Conservation (phyloP, 2,113 vertebrate genomes). For the Nothoprocta perdicaria region DNA sequence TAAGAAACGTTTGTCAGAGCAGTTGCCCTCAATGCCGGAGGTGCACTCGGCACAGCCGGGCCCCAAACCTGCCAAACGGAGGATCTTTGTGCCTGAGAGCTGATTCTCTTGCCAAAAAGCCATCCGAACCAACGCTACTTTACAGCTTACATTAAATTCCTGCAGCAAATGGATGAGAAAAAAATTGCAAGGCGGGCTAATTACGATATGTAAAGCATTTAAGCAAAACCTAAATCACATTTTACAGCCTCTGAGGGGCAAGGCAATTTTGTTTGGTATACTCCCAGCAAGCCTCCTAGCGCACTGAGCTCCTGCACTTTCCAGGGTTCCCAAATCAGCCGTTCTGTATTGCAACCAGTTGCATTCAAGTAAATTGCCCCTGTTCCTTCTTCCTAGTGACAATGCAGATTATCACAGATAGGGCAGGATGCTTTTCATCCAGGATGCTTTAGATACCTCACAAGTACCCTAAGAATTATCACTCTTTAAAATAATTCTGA, state of each 20-base stretch:
- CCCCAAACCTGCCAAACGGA: background rate
- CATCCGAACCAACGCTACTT: background rate
- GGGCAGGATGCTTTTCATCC: background rate
- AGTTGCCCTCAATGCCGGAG: background rate
- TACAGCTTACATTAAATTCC: constrained; percentile 9
- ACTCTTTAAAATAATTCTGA: background rate
- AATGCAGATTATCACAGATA: background rate
- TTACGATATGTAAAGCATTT: constrained; percentile 24
- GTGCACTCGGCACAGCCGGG: background rate
- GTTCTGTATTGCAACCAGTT: background rate
- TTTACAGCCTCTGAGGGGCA: constrained; percentile 7
- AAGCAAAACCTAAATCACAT: constrained; percentile 41
- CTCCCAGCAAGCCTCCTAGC: background rate
- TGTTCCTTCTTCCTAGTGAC: background rate
- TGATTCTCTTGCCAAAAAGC: constrained; percentile 8
- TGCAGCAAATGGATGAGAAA: background rate
- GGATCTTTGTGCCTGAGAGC: background rate
- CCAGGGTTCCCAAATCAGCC: background rate
- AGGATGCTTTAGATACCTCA: background rate
- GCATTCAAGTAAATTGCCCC: background rate
- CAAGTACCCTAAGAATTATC: background rate
- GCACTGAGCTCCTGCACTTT: background rate
- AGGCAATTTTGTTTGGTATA: background rate
- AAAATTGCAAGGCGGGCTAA: constrained; percentile 35
- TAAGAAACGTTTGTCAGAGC: background rate